phyloP scores from a whole-genome alignment of 2,113 vertebrate species.

The Limanda limanda region DNA sequence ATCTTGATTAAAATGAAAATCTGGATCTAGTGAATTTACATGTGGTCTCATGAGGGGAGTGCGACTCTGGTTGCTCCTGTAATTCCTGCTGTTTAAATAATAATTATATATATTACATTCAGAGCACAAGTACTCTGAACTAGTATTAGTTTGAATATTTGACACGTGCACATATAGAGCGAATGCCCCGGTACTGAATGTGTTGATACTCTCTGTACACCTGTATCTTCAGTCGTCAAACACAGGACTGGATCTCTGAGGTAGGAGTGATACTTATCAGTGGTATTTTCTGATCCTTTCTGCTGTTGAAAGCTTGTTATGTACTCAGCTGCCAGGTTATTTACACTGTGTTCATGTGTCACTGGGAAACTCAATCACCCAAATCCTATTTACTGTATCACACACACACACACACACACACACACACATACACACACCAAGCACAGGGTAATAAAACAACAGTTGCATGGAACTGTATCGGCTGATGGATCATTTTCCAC shows the following conservation, averaged over 20 bases:
- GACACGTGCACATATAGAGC: background rate
- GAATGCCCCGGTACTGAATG: too few relatives aligned
- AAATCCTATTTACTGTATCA: conserved; percentile 29
- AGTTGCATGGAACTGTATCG: background rate
- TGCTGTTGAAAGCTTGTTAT: conserved; percentile 26
- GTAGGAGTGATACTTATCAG: conserved; percentile 16
- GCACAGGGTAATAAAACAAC: background rate
- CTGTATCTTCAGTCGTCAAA: conserved; percentile 12
- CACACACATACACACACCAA: background rate
- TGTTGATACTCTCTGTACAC: background rate
- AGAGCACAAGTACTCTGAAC: too few relatives aligned
- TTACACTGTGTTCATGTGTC: conserved; percentile 25
- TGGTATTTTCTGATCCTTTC: background rate
- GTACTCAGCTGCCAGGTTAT: conserved; percentile 45
- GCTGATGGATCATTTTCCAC: conserved; percentile 6
- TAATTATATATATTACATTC: too few relatives aligned
- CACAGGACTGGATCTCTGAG: conserved; percentile 5
- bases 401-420: conserved; percentile 10
- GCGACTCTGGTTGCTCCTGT: too few relatives aligned
- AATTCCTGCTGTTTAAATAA: too few relatives aligned
- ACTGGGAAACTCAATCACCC: conserved; percentile 39
- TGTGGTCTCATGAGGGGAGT: too few relatives aligned
- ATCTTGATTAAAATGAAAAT: too few relatives aligned
- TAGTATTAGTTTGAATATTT: background rate
- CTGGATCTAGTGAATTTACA: too few relatives aligned